These are phyloP conservation scores for Hirtodrosophila alboralis DNA, from an alignment of 2,888 invertebrate species.

Conservation along the genomic window DNA sequence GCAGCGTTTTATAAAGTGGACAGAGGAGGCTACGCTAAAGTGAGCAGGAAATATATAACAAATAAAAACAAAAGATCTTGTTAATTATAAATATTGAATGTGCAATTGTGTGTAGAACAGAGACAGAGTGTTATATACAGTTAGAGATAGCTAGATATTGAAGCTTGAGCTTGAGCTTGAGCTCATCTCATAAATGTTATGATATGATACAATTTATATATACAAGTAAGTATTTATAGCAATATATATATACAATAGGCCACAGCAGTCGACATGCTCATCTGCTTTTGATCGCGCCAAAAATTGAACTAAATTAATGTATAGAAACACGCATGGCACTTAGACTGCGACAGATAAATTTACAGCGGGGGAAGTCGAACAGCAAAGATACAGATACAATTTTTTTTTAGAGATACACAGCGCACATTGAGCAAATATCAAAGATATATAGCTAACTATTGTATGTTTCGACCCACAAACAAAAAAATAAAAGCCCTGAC, in stretches of 20 bases:
- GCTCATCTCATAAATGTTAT: conserved; percentile 45
- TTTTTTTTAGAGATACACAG: conserved; percentile 2
- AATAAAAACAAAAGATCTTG: conserved; percentile 72
- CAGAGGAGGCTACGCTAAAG: conserved; percentile 67
- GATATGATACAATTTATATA: conserved; percentile 57
- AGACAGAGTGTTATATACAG: no score
- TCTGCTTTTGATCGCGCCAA: conserved; percentile 77
- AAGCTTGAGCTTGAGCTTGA: conserved; percentile 38
- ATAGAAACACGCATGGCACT: conserved; percentile 69
- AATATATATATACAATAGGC: conserved; percentile 46
- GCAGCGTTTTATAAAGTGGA: conserved; percentile 17
- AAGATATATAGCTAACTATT: conserved; percentile 20
- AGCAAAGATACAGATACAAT: conserved; percentile 9
- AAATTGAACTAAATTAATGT: conserved; percentile 79
- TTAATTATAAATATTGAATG: conserved; percentile 78
- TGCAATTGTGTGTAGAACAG: conserved; percentile 41
- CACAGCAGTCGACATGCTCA: conserved; percentile 68
- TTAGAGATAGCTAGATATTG: no score
- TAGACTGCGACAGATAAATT: conserved; percentile 24
- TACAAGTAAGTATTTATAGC: conserved; percentile 38
- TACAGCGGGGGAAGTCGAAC: no score
- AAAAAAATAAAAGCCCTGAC: neutral
- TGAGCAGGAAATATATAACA: conserved; percentile 67
- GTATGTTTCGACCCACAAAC: neutral
- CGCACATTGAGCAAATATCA: conserved; percentile 35